phyloP scores from a whole-genome alignment of 2,113 vertebrate genomes.

The Puntigrus tetrazona region DNA sequence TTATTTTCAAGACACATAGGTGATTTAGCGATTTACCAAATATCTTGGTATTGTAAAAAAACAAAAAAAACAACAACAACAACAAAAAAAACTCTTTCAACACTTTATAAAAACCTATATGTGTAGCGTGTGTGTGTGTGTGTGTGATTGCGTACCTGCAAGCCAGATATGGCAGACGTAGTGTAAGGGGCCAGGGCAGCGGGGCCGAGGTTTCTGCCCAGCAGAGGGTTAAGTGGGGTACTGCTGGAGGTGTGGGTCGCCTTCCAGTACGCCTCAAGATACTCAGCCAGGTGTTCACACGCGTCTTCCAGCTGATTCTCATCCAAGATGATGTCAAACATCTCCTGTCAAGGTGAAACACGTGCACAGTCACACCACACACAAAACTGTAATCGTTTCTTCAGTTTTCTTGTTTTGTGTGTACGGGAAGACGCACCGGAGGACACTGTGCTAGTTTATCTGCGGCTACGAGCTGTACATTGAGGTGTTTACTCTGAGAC shows the following conservation, averaged over 20 bases:
- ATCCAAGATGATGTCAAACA: slow-evolving; percentile 96
- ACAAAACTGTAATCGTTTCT: neutral
- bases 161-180: slow-evolving; percentile 88
- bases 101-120: neutral
- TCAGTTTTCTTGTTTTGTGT: neutral
- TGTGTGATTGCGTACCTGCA: slow-evolving; percentile 81
- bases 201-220: slow-evolving; percentile 90
- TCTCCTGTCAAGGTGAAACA: slow-evolving; percentile 74
- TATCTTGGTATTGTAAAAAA: no score
- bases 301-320: slow-evolving; percentile 94
- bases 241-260: slow-evolving; percentile 96
- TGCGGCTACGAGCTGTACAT: slow-evolving; percentile 95
- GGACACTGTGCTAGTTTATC: slow-evolving; percentile 96
- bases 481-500: slow-evolving; percentile 96
- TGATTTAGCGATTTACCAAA: no score
- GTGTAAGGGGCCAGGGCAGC: slow-evolving; percentile 89
- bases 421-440: slow-evolving; percentile 77
- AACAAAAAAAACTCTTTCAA: no score
- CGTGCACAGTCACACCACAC: slow-evolving; percentile 36
- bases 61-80: no score
- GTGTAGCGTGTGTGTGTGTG: no score
- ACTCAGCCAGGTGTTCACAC: slow-evolving; percentile 89
- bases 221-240: slow-evolving; percentile 92
- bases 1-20: no score
- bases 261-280: slow-evolving; percentile 96